These are phyloP conservation scores for Megaptera novaeangliae DNA, from an alignment of 2,113 vertebrate genomes.

Conservation along the genomic window DNA sequence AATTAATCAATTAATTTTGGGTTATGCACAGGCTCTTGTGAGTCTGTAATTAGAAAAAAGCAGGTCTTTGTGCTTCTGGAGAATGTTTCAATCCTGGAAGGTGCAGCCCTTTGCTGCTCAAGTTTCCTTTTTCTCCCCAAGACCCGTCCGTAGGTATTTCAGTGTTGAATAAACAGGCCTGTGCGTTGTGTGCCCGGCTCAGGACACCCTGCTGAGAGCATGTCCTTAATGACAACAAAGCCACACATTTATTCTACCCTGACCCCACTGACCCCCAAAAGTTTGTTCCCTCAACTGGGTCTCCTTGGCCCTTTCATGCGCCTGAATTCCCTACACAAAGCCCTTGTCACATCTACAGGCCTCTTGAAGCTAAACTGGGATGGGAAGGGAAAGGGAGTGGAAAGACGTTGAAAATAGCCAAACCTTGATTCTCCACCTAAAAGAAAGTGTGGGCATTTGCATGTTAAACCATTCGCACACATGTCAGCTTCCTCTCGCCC, in stretches of 20 bases:
- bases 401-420: constrained; percentile 77
- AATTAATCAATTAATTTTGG: constrained; percentile 54
- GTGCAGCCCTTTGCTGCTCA: constrained; percentile 70
- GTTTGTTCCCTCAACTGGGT: constrained; percentile 91
- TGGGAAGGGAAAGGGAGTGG: constrained; percentile 52
- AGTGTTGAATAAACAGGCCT: constrained; percentile 84
- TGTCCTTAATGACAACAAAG: constrained; percentile 96
- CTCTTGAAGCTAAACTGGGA: constrained; percentile 72
- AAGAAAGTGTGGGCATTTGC: constrained; percentile 83
- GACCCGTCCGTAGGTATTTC: constrained; percentile 68
- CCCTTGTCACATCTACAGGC: constrained; percentile 80
- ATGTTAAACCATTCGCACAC: constrained; percentile 80
- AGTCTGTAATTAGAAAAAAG: constrained; percentile 55
- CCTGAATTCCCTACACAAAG: constrained; percentile 92
- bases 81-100: constrained; percentile 23
- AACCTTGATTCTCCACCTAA: constrained; percentile 83
- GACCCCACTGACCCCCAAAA: constrained; percentile 95
- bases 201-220: constrained; percentile 94
- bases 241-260: constrained; percentile 91
- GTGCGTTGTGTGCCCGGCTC: constrained; percentile 61
- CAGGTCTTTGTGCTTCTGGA: constrained; percentile 59
- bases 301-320: constrained; percentile 88
- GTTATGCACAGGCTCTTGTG: constrained; percentile 65
- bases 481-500: constrained; percentile 49
- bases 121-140: constrained; percentile 74